Base-by-base conservation (phyloP, 2,888 invertebrate species). In the Zonitis immaculata region DNA sequence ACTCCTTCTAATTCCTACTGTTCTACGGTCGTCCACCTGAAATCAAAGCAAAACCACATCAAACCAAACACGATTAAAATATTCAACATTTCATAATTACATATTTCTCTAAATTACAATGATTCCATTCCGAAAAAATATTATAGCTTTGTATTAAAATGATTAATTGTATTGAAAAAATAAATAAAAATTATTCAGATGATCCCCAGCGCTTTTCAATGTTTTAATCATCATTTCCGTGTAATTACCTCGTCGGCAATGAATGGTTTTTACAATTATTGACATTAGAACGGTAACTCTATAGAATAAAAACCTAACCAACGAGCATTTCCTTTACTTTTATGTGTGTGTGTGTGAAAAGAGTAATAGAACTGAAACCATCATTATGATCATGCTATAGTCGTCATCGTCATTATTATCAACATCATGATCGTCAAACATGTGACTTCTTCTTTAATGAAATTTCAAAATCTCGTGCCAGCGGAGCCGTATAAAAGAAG, bases 401-500 rank as follows among this genome's bases (percentile, higher is more conserved):
- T 44, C 7, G 11, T 28, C 8, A 11, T 39, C 14, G 14, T 22
- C 22, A 22, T 12, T 25, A 8, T 44, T n/a, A 56, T 54, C 59
- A 46, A 52, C 52, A 47, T 49, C 43, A 39, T 16, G 11, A 12
- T 47, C n/a, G 42, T 43, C 42, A 42, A 28, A 52, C 49, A 52
- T 45, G 52, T 52, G 42, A 51, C 54, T 57, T 47, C 42, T 48
- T 43, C 55, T 56, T 55, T 51, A 56, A 55, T 52, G 56, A 56
- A 56, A 56, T 56, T 56, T 56, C 50, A 45, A 53, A 56, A 52
- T 56, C 56, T 53, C 52, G 53, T 56, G 56, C 45, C 52, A 52
- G 50, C 39, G 52, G 52, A 52, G 47, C 44, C 47, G 52, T 56
- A 66, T 62, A 81, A 84, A 85, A 85, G 84, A 84, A 85, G 84